Evolutionary conservation across 2,113 vertebrate species (phyloP), one percentile per base, ranked within the genome.

Genomic region (Pluvianellus socialis): DNA sequence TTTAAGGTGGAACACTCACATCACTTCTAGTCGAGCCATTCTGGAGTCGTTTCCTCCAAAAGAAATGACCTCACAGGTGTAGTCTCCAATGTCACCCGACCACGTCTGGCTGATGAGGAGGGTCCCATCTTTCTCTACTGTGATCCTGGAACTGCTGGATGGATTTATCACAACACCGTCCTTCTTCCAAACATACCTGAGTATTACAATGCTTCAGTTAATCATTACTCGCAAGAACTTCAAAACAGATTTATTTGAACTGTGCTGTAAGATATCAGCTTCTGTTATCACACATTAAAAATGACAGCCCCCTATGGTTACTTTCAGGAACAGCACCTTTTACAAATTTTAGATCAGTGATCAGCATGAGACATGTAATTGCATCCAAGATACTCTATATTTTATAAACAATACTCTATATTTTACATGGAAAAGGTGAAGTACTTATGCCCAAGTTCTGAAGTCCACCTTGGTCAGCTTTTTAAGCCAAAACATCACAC

Each of bases 11-110:
- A 12, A 76, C 18, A 99, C 99, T 99, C 96, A 99, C 99, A 99
- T 99, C 87, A 99, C 99, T 98, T 99, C 99, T 28, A 99, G 98
- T 9, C 99, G 98, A 19, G 99, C 99, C 0, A 95, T 95, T 76
- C 95, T 98, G 72, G 99, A 99, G 95, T 99, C 99, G 0, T 99
- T 99, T 56, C 99, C 99, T 6, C 99, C 99, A 13, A 95, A 95
- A 6, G 99, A 99, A 40, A 98, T 42, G 68, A 99, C 98, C 6
- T 98, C 98, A 14, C 99, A 99, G 33, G 99, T 99, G 86, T 99
- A 99, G 96, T 99, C 99, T 6, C 99, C 99, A 0, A 99, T 99
- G 98, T 99, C 99, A 2, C 99, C 99, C 1, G 99, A 99, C 99
- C 99, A 99, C 0, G 99, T 99, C 97, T 99, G 99, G 96, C 99